Evolutionary conservation across 2,797 vertebrate genomes (phyloP).

Genomic region (Cyprinella venusta): DNA sequence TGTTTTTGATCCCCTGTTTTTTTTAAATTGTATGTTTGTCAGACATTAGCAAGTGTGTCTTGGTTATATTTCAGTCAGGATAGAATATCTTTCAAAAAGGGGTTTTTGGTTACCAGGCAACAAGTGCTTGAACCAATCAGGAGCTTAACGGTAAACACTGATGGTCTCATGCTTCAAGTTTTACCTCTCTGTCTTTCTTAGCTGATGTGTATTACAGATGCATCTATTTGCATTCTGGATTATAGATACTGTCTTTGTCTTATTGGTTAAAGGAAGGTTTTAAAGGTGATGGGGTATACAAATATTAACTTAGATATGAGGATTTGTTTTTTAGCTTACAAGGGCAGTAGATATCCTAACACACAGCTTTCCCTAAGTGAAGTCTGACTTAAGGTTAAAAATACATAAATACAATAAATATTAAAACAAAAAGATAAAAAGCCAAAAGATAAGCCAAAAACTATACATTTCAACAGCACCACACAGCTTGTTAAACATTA

Average conservation of each 20-base stretch:
- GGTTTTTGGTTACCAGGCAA: conserved; percentile 81
- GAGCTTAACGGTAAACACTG: conserved; percentile 65
- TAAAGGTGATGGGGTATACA: not conserved
- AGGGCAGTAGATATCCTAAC: not conserved
- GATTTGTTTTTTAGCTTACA: not conserved
- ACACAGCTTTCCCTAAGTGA: not conserved
- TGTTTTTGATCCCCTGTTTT: conserved; percentile 29
- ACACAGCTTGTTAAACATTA: not conserved
- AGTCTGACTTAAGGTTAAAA: not conserved
- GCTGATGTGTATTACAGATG: conserved; percentile 35
- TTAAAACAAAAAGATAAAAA: not conserved
- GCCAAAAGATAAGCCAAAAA: not conserved
- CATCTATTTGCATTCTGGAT: conserved; percentile 15
- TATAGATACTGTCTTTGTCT: not conserved
- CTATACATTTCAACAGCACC: not conserved
- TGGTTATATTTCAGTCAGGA: conserved; percentile 76
- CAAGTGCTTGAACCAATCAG: conserved; percentile 79
- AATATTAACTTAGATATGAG: not conserved
- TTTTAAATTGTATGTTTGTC: conserved; percentile 65
- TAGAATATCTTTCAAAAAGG: conserved; percentile 74
- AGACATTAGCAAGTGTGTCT: conserved; percentile 74
- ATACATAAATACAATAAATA: not conserved
- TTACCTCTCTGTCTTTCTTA: conserved; percentile 47
- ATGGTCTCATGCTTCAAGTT: conserved; percentile 58
- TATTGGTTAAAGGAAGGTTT: not conserved